Evolutionary conservation across 2,113 vertebrate species (phyloP).

Genomic region (Oceanites oceanicus): DNA sequence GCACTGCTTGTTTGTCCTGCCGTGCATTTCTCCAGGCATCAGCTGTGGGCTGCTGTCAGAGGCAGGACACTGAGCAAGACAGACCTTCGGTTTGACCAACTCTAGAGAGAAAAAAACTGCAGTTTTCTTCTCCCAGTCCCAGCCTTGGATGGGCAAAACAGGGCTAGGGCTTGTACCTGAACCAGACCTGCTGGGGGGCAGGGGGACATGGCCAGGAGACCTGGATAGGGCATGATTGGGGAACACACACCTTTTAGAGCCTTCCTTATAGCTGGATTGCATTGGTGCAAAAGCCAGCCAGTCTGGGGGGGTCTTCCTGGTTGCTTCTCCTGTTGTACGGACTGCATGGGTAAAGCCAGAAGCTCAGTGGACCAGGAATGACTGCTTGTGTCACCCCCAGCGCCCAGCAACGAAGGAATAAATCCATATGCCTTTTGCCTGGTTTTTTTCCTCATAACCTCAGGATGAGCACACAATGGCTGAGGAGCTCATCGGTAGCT

Average conservation of each 20-base stretch:
- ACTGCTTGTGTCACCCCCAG: neutral
- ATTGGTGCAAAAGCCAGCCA: accelerated
- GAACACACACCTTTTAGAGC: neutral
- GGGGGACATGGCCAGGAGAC: neutral
- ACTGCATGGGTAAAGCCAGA: neutral
- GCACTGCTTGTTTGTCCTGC: neutral
- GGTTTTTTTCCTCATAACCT: neutral
- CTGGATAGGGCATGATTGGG: accelerated
- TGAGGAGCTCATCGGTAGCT: neutral
- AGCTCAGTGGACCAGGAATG: accelerated
- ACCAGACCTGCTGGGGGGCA: neutral
- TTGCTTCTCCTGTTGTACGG: neutral
- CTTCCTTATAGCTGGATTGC: neutral
- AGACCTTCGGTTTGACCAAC: no score
- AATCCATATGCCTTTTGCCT: neutral
- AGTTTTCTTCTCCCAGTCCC: neutral
- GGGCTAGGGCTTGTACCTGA: no score
- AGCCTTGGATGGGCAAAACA: neutral
- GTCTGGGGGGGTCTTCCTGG: neutral
- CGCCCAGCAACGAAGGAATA: neutral
- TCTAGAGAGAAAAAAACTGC: neutral
- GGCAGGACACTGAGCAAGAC: accelerated
- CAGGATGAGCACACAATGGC: neutral
- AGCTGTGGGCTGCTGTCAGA: neutral
- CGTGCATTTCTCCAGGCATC: neutral